Conservation (phyloP, 2,888 invertebrate genomes). For the Dysmachus trigonus region DNA sequence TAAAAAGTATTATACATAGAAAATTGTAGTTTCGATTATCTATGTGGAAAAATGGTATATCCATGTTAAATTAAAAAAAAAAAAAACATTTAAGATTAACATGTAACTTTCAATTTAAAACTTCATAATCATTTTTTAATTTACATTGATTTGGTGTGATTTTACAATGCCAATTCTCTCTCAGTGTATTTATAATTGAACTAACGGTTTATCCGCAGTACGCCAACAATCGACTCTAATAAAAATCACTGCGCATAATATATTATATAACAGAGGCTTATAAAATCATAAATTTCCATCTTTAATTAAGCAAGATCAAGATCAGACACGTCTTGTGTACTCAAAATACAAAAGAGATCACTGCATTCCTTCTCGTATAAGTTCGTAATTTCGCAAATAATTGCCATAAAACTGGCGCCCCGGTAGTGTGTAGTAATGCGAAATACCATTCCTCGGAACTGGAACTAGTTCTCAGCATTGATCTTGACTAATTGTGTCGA, state of each 20-base stretch:
- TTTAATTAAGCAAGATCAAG: background rate
- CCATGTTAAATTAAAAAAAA: no score
- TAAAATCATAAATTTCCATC: background rate
- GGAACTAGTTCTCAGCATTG: slow-evolving; percentile 25
- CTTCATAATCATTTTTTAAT: no score
- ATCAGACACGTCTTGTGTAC: background rate
- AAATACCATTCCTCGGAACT: background rate
- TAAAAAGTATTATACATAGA: no score
- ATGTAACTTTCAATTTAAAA: no score
- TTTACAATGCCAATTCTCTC: no score
- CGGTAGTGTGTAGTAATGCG: background rate
- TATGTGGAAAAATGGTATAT: no score
- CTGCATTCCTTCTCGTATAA: background rate
- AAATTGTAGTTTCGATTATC: no score
- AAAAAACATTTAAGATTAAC: no score
- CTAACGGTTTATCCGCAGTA: no score
- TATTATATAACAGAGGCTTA: background rate
- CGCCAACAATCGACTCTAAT: background rate
- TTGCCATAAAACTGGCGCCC: background rate
- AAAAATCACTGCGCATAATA: background rate
- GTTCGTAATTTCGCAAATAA: background rate
- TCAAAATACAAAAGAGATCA: background rate
- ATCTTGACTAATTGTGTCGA: slow-evolving; percentile 21
- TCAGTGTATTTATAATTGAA: no score
- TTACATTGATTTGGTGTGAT: no score